Percentiles rank a stretch among this genome's conserved stretches.
These are phyloP conservation scores for Drosophila mayaguana DNA, from an alignment of 2,888 invertebrate species.

Conservation along the genomic window DNA sequence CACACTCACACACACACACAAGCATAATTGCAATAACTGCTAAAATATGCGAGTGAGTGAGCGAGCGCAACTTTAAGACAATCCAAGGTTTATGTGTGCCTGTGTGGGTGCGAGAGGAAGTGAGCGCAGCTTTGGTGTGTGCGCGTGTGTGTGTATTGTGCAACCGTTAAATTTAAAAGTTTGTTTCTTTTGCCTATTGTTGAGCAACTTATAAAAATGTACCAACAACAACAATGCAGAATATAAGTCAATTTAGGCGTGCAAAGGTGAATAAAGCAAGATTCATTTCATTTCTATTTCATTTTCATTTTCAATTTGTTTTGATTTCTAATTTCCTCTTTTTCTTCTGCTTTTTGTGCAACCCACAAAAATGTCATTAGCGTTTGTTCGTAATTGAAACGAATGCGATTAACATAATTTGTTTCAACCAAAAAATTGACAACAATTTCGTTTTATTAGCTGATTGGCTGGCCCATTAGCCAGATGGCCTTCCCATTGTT, in stretches of 20 bases:
- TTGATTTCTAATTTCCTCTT: constrained; percentile 27
- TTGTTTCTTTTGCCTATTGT: constrained; percentile 56
- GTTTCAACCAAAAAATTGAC: constrained; percentile 48
- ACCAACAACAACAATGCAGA: constrained; percentile 30
- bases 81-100: constrained; percentile 14
- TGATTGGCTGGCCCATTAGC: constrained; percentile 72
- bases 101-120: constrained; percentile 48
- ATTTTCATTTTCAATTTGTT: constrained; percentile 30
- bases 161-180: constrained; percentile 43
- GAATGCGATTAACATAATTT: constrained; percentile 82
- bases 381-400: constrained; percentile 76
- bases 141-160: constrained; percentile 22
- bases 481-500: constrained; percentile 39
- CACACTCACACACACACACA: constrained; percentile 32
- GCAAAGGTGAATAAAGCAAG: constrained; percentile 51
- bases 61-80: constrained; percentile 36
- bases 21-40: constrained; percentile 52
- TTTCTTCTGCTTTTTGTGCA: constrained; percentile 12
- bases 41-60: constrained; percentile 29
- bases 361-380: constrained; percentile 48
- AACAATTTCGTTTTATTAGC: constrained; percentile 72
- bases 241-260: constrained; percentile 69
- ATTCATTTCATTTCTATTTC: constrained; percentile 39
- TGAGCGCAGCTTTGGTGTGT: constrained; percentile 32
- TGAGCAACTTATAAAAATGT: constrained; percentile 45